Evolutionary conservation across 1,140 invertebrate species (phyloP).

Genomic region (Solen grandis): DNA sequence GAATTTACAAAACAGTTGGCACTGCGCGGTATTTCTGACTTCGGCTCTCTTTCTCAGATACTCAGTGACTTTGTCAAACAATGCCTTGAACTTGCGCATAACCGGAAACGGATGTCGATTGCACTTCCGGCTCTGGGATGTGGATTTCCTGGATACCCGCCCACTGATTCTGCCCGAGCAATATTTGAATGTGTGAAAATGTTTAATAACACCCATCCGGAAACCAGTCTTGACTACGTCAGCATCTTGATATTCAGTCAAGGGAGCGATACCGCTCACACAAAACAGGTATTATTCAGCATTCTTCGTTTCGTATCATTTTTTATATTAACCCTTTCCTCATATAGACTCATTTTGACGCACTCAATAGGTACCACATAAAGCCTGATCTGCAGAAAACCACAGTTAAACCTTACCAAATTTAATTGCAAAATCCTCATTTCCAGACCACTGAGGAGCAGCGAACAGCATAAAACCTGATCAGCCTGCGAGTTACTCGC

Average conservation of each 20-base stretch:
- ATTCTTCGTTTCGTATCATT: too few relatives aligned
- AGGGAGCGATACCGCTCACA: constrained; percentile 3
- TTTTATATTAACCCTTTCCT: too few relatives aligned
- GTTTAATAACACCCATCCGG: not conserved
- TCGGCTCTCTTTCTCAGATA: constrained; percentile 30
- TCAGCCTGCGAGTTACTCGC: too few relatives aligned
- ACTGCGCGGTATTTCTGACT: too few relatives aligned
- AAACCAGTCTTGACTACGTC: constrained; percentile 23
- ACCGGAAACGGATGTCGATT: constrained; percentile 38
- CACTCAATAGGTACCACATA: too few relatives aligned
- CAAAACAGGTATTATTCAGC: constrained; percentile 34
- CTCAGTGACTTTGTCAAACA: not conserved
- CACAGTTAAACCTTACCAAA: too few relatives aligned
- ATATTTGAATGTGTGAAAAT: constrained; percentile 42
- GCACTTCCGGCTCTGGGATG: constrained; percentile 59
- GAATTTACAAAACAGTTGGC: too few relatives aligned
- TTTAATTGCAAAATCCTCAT: too few relatives aligned
- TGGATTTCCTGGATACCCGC: constrained; percentile 52
- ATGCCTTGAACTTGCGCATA: constrained; percentile 22
- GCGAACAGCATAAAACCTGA: too few relatives aligned
- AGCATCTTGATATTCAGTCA: constrained; percentile 15
- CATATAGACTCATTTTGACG: too few relatives aligned
- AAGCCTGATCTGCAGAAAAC: too few relatives aligned
- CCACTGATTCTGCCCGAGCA: constrained; percentile 36
- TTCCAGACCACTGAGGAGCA: too few relatives aligned